phyloP scores from a whole-genome alignment of 2,113 vertebrate species.

The Pelmatolapia mariae region DNA sequence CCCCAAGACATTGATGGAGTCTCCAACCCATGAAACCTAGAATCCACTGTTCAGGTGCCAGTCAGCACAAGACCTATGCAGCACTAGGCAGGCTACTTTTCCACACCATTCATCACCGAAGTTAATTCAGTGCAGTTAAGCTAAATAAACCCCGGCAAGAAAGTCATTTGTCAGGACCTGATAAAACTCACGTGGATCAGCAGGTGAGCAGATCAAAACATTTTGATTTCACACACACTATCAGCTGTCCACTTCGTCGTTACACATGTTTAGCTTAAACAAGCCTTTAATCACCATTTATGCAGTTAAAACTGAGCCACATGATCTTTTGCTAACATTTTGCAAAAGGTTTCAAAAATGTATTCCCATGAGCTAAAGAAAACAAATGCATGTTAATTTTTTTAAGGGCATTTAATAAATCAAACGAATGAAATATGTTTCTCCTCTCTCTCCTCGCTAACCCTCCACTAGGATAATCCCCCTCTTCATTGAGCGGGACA shows the following conservation, averaged over 20 bases:
- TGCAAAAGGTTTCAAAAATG: background rate
- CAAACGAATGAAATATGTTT: background rate
- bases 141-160: background rate
- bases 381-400: background rate
- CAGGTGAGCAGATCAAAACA: background rate
- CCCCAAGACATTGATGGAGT: no score
- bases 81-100: background rate
- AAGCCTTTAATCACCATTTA: background rate
- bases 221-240: background rate
- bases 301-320: background rate
- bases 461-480: constrained; percentile 39
- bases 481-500: constrained; percentile 59
- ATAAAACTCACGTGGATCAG: background rate
- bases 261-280: background rate
- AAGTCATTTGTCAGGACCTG: background rate
- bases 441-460: background rate
- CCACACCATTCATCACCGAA: background rate
- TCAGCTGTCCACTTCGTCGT: background rate
- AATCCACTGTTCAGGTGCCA: background rate
- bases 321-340: background rate
- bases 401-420: background rate
- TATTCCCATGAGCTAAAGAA: background rate
- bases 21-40: background rate
- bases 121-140: background rate
- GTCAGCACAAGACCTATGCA: background rate